Conservation (phyloP, 2,888 invertebrate genomes). For the Mactromeris polynyma region DNA sequence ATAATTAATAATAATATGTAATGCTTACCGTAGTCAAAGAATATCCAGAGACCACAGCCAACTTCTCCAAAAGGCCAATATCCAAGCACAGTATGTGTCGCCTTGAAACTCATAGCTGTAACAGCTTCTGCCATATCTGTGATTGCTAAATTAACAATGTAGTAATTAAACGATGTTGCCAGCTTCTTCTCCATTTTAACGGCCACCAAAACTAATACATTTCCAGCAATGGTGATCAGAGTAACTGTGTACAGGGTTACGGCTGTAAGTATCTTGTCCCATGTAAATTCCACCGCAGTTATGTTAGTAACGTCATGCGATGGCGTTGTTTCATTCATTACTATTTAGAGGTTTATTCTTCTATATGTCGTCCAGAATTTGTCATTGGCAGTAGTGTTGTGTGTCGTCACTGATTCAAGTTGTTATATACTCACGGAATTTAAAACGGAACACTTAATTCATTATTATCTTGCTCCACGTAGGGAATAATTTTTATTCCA, state of each 20-base stretch:
- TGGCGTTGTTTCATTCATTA: neutral
- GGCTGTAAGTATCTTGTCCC: conserved; percentile 67
- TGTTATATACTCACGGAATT: too few relatives aligned
- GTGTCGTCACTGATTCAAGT: too few relatives aligned
- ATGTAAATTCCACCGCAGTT: neutral
- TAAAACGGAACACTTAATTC: too few relatives aligned
- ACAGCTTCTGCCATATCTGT: conserved; percentile 85
- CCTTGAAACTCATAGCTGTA: conserved; percentile 85
- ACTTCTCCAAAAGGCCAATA: conserved; percentile 85
- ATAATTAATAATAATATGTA: too few relatives aligned
- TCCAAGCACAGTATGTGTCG: conserved; percentile 82
- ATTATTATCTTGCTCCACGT: too few relatives aligned
- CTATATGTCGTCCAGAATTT: too few relatives aligned
- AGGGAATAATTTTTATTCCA: too few relatives aligned
- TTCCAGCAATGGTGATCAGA: conserved; percentile 81
- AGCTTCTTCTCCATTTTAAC: conserved; percentile 82
- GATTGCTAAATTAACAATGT: conserved; percentile 77
- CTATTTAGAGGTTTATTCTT: too few relatives aligned
- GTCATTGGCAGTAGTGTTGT: too few relatives aligned
- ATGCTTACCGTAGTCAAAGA: conserved; percentile 84
- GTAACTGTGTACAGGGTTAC: conserved; percentile 74
- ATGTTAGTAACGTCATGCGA: neutral
- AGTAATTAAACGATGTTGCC: conserved; percentile 84
- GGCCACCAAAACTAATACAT: conserved; percentile 84
- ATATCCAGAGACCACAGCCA: conserved; percentile 86